These are phyloP conservation scores for Pseudochromis fuscus DNA, from an alignment of 2,797 vertebrate genomes.

Conservation along the genomic window DNA sequence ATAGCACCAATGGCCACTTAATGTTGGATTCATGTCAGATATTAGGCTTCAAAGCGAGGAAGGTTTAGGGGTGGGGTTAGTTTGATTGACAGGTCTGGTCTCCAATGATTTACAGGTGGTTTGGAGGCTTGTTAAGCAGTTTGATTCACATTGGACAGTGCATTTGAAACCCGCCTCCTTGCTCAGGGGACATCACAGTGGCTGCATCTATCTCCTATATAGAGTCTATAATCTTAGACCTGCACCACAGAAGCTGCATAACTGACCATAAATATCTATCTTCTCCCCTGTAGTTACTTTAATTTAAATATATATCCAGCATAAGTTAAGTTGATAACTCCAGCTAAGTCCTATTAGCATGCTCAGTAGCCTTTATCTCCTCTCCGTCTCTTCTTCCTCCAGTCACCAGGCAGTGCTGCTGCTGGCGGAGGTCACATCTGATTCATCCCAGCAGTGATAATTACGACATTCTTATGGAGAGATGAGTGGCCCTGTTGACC, in stretches of 20 bases:
- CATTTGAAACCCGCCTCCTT: no score
- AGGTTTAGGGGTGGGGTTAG: no score
- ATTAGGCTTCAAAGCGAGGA: no score
- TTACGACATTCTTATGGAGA: slow-evolving; percentile 70
- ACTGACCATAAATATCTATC: not conserved
- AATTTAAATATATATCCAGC: not conserved
- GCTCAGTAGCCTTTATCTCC: slow-evolving; percentile 8
- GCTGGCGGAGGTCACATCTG: slow-evolving; percentile 58
- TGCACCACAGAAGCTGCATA: not conserved
- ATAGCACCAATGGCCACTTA: no score
- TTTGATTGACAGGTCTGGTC: no score
- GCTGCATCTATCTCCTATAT: no score
- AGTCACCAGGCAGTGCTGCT: slow-evolving; percentile 33
- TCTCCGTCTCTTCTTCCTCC: slow-evolving; percentile 25
- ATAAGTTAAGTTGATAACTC: not conserved
- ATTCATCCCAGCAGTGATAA: slow-evolving; percentile 67
- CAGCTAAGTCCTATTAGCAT: slow-evolving; percentile 4
- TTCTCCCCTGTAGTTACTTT: not conserved
- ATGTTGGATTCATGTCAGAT: no score
- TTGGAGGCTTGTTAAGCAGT: no score
- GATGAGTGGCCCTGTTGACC: slow-evolving; percentile 67
- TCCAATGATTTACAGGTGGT: no score
- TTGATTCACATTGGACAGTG: no score
- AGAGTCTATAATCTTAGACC: no score
- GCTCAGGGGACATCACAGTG: no score